phyloP scores from a whole-genome alignment of 2,888 invertebrate species.

The Tachina grossa region DNA sequence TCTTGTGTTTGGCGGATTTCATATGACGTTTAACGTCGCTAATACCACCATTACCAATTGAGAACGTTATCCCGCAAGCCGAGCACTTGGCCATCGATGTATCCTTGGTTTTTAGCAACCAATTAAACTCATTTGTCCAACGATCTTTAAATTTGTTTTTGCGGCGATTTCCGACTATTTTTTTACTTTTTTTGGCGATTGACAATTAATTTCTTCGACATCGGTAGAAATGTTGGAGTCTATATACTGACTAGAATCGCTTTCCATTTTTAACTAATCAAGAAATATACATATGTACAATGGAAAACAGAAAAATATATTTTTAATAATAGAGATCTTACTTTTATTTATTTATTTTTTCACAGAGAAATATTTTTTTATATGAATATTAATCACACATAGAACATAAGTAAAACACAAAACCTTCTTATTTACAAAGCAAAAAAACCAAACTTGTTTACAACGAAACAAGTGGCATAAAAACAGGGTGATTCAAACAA shows the following conservation, averaged over 20 bases:
- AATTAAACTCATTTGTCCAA: not conserved
- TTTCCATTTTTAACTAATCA: constrained; percentile 2
- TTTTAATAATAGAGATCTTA: constrained; percentile 14
- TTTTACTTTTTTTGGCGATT: not conserved
- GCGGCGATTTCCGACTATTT: not conserved
- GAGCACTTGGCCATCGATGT: constrained; percentile 2
- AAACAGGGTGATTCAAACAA: not conserved
- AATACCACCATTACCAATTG: constrained; percentile 5
- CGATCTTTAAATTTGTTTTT: constrained; percentile 3
- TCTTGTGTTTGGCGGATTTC: constrained; percentile 1
- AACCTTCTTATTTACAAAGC: not conserved
- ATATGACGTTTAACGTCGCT: constrained; percentile 3
- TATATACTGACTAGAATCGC: constrained; percentile 7
- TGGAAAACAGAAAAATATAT: not conserved
- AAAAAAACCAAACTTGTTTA: too few species aligned
- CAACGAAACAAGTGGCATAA: too few species aligned
- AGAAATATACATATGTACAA: not conserved
- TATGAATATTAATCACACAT: constrained; percentile 4
- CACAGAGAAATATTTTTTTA: not conserved
- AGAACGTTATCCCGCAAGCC: constrained; percentile 3
- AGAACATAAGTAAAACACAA: constrained; percentile 6
- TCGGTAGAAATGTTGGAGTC: constrained; percentile 5
- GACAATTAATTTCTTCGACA: not conserved
- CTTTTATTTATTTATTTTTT: not conserved
- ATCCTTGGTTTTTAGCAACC: constrained; percentile 5